These are phyloP conservation scores for Dicrostonyx torquatus DNA, from an alignment of 2,797 vertebrate genomes.

Conservation along the genomic window DNA sequence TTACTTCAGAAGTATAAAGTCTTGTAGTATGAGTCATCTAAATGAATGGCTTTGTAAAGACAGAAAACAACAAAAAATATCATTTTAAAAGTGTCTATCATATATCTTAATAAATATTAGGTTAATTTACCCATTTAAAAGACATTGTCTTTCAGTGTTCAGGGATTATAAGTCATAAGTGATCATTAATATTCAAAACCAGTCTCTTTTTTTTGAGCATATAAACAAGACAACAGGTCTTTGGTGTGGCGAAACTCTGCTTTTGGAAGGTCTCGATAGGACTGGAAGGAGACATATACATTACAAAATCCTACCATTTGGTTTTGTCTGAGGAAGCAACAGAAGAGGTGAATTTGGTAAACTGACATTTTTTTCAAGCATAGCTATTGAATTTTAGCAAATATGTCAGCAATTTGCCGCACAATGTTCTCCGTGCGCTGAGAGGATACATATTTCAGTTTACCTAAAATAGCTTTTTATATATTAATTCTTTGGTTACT, in stretches of 20 bases:
- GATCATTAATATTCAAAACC: not conserved
- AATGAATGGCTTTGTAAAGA: not conserved
- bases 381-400: constrained; percentile 43
- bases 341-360: not conserved
- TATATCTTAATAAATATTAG: not conserved
- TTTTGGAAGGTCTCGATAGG: not conserved
- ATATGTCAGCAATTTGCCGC: not conserved
- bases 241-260: not conserved
- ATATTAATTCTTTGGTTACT: constrained; percentile 40
- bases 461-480: not conserved
- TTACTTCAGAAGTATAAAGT: constrained; percentile 21
- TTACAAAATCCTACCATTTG: not conserved
- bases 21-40: not conserved
- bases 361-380: not conserved
- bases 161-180: not conserved
- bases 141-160: not conserved
- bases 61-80: not conserved
- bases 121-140: not conserved
- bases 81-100: not conserved
- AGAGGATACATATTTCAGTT: not conserved
- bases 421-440: not conserved
- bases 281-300: not conserved
- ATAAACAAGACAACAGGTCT: not conserved
- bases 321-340: not conserved
- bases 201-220: not conserved